Conservation (phyloP, 2,113 vertebrate genomes). For the Sterna hirundo region DNA sequence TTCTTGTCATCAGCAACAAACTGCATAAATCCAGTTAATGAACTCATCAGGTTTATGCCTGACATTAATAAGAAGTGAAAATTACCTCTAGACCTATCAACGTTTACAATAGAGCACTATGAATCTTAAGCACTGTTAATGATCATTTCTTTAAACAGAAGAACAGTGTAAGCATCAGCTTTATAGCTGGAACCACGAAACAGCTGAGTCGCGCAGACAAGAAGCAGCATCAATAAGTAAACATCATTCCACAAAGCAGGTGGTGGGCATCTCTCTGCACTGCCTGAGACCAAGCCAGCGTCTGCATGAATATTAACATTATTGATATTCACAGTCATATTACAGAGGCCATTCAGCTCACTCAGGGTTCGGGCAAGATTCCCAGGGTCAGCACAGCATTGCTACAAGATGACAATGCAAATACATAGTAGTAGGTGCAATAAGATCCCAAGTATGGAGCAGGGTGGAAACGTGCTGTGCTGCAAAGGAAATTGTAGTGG, state of each 20-base stretch:
- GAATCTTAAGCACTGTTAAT: slow-evolving; percentile 39
- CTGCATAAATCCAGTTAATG: slow-evolving; percentile 32
- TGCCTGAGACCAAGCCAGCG: background rate
- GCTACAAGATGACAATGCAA: background rate
- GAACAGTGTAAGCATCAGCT: background rate
- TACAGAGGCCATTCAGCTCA: background rate
- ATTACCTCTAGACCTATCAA: slow-evolving; percentile 52
- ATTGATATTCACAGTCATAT: background rate
- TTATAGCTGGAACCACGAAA: background rate
- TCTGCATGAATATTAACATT: background rate
- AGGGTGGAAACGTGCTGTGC: background rate
- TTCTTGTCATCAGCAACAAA: slow-evolving; percentile 29
- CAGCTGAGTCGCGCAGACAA: background rate
- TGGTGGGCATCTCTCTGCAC: background rate
- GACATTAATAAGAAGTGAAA: slow-evolving; percentile 45
- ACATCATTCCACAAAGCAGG: background rate
- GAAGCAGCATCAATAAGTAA: background rate
- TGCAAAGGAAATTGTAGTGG: background rate
- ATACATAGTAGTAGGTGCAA: background rate
- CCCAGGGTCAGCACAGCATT: background rate
- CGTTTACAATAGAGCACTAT: background rate
- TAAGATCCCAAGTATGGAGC: background rate
- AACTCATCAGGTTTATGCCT: slow-evolving; percentile 32
- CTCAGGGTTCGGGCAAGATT: background rate
- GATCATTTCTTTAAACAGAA: background rate